Evolutionary conservation across 2,113 vertebrate genomes (phyloP), one percentile per base, ranked within the genome.

Genomic region (Nothocercus nigrocapillus): DNA sequence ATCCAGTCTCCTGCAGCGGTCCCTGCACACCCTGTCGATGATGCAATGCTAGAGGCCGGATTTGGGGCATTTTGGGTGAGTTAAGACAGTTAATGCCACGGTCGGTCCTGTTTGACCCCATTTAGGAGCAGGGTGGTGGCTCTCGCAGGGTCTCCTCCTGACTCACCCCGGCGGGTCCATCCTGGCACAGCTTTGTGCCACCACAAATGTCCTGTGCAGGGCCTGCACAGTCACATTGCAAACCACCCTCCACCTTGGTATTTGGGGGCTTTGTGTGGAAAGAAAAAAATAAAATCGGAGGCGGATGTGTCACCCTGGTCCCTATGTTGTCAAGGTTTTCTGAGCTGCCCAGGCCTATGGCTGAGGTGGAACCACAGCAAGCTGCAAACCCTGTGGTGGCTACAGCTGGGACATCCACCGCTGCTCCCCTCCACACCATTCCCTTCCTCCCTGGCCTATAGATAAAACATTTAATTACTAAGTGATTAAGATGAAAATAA

Each of bases 401-500:
- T 2, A 3, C 70, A 94, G 68, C 38, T 87, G 88, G 85, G 86
- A 91, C 93, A 93, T 53, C 69, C 89, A 61, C 47, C 89, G 69
- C 84, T 83, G 90, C 81, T 84, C 36, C 58, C 8, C 83, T 94
- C 74, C 74, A 15, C 45, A 10, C 82, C 10, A 1, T 44, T 61
- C 42, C 70, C 62, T 81, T 89, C 86, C 89, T 93, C 36, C 51
- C 24, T 75, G 87, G 36, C 42, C 72, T 93, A 89, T 95, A 95
- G 91, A 81, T 90, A 92, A 94, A 75, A 85, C 5, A 76, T 45
- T 80, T 87, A 49, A 92, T 94, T 94, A 89, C 66, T 3, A 7
- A 94, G 62, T 32, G 67, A 91, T 62, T 34, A 79, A 92, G 86
- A 75, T 76, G 88, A 86, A 93, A 93, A 92, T 75, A 58, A 95